Base-by-base conservation (phyloP, 2,113 vertebrate species). In the Myiozetetes cayanensis region DNA sequence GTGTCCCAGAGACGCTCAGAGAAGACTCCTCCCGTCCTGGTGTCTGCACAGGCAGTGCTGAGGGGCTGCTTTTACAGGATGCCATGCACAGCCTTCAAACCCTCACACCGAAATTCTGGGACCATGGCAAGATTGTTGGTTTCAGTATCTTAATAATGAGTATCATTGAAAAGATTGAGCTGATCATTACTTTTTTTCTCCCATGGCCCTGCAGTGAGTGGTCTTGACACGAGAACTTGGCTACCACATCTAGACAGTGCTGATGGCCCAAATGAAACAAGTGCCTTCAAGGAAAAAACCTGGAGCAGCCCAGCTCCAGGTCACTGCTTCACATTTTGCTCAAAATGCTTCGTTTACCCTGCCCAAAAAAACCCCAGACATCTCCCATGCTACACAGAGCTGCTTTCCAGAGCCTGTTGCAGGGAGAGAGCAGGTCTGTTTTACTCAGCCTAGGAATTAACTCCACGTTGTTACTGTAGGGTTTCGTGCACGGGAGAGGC, bases 171-270 rank as follows among this genome's bases (percentile, higher is more conserved):
- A 83, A 53, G 12, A 37, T 5, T 41, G 20, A 73, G 30, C 10
- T 56, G 27, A 35, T 74, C 0, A 2, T 43, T 62, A 9, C 28
- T 39, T 77, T n/a, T 35, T 33, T 39, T 6, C 35, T 47, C 21
- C 12, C 10, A 18, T 8, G 19, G 11, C 4, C 4, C 0, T 44
- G 39, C 41, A 15, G 13, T 20, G 67, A 50, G 3, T 13, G 12
- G 41, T 41, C 16, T 25, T 52, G 37, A 88, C 72, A 83, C 3
- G 31, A 86, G 24, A 49, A 8, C 14, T 24, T 61, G 30, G 70
- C 47, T 39, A 15, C 72, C 63, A 28, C 30, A 24, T 43, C 70
- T 4, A 28, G 46, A 52, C n/a, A 65, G 17, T 6, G 24, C 49
- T 41, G 8, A 25, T 21, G 3, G 4, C 46, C 43, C 24, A 53